Base-by-base conservation (phyloP, 2,888 invertebrate genomes). In the Graphium colonna region DNA sequence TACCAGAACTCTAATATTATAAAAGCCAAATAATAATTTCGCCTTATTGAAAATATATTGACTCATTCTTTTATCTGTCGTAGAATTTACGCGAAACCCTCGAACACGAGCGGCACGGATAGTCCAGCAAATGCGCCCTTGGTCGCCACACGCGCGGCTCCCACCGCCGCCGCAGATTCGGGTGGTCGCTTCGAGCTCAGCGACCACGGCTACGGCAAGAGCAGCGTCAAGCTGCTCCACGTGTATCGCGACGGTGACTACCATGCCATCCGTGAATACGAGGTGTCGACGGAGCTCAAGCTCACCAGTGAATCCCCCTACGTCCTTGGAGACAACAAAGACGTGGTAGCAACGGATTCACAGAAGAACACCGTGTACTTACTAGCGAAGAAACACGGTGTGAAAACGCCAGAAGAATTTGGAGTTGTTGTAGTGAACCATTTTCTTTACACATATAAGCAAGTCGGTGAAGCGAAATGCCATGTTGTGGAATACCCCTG, bases 291-390 rank as follows among this genome's bases (percentile, higher is more conserved):
- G 0, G 93, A 93, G 63, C 82, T 96, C 43, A 93, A 94, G 62
- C 81, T 95, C 50, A 90, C 91, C 56, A 92, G 92, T 1, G 92
- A 93, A 69, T 92, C 92, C 60, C 95, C 95, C 60, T 96, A 95
- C 76, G 79, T 93, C 0, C 71, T 90, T 59, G 94, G 94, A n/a
- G 94, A 95, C 78, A 96, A 96, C 71, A 91, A 92, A 47, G 94
- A 95, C 69, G 94, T 96, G 56, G 93, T 96, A 13, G 95, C 95
- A 9, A 95, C 95, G 0, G 95, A 95, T 70, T 94, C 95, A 0
- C 95, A 95, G 75, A 95, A 95, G 81, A 96, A 96, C 71, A 95
- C 95, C 0, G 93, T 95, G 33, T 95, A 95, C 71, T 78, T 95
- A 36, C 75, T 95, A 62, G 95, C 95, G 5, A 95, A 95, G 71